phyloP scores from a whole-genome alignment of 2,888 invertebrate species.

The Trichogramma evanescens region DNA sequence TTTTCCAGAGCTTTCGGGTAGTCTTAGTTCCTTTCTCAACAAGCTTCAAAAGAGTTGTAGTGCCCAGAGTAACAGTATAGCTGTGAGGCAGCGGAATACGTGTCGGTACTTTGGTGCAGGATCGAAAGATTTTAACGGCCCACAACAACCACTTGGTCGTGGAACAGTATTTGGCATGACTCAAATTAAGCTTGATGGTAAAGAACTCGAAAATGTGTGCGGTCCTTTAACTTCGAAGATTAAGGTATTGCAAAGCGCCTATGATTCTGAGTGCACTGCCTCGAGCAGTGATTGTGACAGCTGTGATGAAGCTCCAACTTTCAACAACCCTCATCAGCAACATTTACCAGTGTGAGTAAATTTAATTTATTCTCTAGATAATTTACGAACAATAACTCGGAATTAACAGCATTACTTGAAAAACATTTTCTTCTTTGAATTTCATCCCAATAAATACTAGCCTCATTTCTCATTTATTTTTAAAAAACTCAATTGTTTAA shows the following conservation, averaged over 20 bases:
- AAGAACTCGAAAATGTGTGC: constrained; percentile 63
- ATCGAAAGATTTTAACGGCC: constrained; percentile 39
- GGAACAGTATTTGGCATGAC: constrained; percentile 39
- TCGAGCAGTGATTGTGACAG: constrained; percentile 92
- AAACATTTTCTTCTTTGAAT: too few relatives aligned
- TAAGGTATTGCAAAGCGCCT: constrained; percentile 63
- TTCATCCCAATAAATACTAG: too few relatives aligned
- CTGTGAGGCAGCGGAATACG: constrained; percentile 36
- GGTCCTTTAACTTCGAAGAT: constrained; percentile 69
- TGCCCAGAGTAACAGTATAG: constrained; percentile 41
- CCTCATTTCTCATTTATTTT: too few relatives aligned
- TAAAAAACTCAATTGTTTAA: too few relatives aligned
- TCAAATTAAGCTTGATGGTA: constrained; percentile 38
- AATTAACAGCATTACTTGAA: too few relatives aligned
- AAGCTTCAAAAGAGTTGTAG: constrained; percentile 42
- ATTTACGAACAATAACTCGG: too few relatives aligned
- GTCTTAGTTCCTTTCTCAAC: constrained; percentile 38
- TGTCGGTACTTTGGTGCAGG: constrained; percentile 54
- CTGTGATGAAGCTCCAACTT: constrained; percentile 78
- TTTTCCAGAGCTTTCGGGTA: constrained; percentile 39
- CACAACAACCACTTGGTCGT: constrained; percentile 27
- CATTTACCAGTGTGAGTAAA: constrained; percentile 71
- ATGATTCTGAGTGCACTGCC: constrained; percentile 89
- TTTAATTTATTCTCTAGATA: too few relatives aligned
- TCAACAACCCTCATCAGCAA: constrained; percentile 71